Percentiles rank a stretch among this genome's conserved stretches.
These are phyloP conservation scores for Nanorana parkeri DNA, from an alignment of 2,113 vertebrate species.

Conservation along the genomic window DNA sequence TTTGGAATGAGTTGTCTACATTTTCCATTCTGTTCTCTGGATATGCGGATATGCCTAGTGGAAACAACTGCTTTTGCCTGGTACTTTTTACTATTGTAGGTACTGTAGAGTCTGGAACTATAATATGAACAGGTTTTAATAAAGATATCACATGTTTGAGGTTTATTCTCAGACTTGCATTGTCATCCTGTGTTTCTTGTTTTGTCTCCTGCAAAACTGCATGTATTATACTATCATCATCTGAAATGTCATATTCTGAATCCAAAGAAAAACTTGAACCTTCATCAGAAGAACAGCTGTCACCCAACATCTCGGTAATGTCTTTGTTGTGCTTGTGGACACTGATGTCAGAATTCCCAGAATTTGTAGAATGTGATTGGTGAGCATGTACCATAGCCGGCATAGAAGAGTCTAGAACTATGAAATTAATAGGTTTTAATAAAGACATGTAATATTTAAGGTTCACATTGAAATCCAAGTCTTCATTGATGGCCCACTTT, in stretches of 20 bases:
- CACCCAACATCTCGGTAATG: neutral
- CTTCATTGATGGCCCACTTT: slow-evolving; percentile 1
- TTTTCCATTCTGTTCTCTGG: neutral
- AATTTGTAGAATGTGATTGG: neutral
- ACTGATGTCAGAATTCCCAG: neutral
- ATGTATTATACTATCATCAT: neutral
- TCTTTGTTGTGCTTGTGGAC: neutral
- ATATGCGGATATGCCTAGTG: neutral
- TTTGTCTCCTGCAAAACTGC: neutral
- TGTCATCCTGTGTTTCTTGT: neutral
- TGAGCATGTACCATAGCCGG: neutral
- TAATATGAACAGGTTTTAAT: neutral
- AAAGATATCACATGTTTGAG: neutral
- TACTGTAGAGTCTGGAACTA: neutral
- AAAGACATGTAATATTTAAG: slow-evolving; percentile 8
- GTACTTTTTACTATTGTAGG: slow-evolving; percentile 7
- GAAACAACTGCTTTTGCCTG: slow-evolving; percentile 9
- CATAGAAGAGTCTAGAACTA: neutral
- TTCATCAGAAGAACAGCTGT: neutral
- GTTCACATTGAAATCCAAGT: neutral
- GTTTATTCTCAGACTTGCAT: neutral
- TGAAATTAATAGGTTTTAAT: slow-evolving; percentile 11
- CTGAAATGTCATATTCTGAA: neutral
- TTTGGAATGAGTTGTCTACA: neutral
- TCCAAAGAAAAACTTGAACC: neutral